Percentiles rank a stretch among this genome's conserved stretches.
Evolutionary conservation across 2,797 vertebrate species (phyloP).

Genomic region (Mionectes olivaceus): DNA sequence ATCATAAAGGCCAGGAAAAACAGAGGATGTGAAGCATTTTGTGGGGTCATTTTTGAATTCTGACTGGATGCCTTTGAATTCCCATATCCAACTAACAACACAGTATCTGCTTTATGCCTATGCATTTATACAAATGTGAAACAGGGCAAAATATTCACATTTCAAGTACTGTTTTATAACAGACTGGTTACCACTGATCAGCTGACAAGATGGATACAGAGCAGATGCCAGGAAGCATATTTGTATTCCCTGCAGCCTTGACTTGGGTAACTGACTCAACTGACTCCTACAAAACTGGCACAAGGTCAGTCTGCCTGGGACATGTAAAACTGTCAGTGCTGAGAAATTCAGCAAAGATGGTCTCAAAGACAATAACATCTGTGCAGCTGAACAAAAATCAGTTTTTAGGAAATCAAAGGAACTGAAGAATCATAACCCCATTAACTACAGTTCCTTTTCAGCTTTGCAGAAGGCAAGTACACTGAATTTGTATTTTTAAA

Average conservation of each 20-base stretch:
- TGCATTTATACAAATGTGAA: not conserved
- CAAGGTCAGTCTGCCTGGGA: not conserved
- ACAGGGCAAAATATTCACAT: not conserved
- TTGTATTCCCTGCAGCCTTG: slow-evolving; percentile 29
- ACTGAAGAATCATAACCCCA: not conserved
- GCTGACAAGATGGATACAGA: slow-evolving; percentile 21
- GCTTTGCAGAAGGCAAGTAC: not conserved
- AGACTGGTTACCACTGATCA: not conserved
- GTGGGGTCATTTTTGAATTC: not conserved
- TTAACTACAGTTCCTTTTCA: not conserved
- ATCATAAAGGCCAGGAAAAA: not conserved
- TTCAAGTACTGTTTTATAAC: not conserved
- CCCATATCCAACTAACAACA: not conserved
- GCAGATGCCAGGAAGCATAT: slow-evolving; percentile 36
- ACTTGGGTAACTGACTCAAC: not conserved
- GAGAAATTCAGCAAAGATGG: not conserved
- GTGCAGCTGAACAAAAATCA: not conserved
- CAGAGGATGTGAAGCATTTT: not conserved
- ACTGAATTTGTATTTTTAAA: not conserved
- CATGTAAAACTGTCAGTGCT: not conserved
- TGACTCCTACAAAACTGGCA: not conserved
- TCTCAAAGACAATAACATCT: slow-evolving; percentile 12
- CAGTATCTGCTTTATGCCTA: not conserved
- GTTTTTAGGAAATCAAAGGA: not conserved
- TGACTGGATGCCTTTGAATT: not conserved